A percentile compares a stretch with the other conserved stretches of the same genome.
phyloP scores from a whole-genome alignment of 1,140 invertebrate genomes.

The Scaptomyza montana region DNA sequence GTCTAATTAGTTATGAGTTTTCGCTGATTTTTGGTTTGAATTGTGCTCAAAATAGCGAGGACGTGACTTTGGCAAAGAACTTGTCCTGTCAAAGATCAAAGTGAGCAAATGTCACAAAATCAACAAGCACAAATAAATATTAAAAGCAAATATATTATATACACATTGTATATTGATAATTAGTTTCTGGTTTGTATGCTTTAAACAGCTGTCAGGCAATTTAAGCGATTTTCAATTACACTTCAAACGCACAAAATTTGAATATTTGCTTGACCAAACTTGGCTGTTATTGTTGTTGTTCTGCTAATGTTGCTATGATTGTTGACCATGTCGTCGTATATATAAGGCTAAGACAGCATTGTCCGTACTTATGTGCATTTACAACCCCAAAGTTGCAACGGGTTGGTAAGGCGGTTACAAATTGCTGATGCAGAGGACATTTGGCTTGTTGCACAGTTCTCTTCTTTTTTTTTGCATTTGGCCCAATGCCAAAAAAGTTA shows the following conservation, averaged over 20 bases:
- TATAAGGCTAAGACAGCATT: conserved; percentile 69
- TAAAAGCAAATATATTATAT: conserved; percentile 40
- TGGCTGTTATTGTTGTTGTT: conserved; percentile 32
- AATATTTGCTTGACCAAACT: conserved; percentile 65
- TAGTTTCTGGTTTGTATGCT: conserved; percentile 25
- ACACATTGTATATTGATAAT: conserved; percentile 32
- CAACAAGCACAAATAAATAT: conserved; percentile 55
- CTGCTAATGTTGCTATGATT: conserved; percentile 30
- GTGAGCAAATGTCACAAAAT: conserved; percentile 47
- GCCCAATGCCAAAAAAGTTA: conserved; percentile 60
- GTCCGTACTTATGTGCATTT: conserved; percentile 14
- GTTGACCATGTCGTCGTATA: conserved; percentile 55
- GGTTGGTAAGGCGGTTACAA: background rate
- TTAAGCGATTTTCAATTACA: conserved; percentile 66
- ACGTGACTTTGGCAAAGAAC: conserved; percentile 82
- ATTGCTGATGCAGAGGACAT: conserved; percentile 9
- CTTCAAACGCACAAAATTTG: conserved; percentile 6
- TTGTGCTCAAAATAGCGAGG: conserved; percentile 58
- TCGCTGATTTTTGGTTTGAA: conserved; percentile 62
- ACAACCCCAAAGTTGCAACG: conserved; percentile 50
- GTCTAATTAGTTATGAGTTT: conserved; percentile 81
- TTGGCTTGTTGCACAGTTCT: conserved; percentile 45
- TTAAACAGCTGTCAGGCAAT: conserved; percentile 59
- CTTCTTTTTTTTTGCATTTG: conserved; percentile 47
- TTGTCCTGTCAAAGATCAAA: conserved; percentile 70